A percentile compares a stretch with the other conserved stretches of the same genome.
Conservation (phyloP, 2,888 invertebrate species). For the Campopleginae sp. region DNA sequence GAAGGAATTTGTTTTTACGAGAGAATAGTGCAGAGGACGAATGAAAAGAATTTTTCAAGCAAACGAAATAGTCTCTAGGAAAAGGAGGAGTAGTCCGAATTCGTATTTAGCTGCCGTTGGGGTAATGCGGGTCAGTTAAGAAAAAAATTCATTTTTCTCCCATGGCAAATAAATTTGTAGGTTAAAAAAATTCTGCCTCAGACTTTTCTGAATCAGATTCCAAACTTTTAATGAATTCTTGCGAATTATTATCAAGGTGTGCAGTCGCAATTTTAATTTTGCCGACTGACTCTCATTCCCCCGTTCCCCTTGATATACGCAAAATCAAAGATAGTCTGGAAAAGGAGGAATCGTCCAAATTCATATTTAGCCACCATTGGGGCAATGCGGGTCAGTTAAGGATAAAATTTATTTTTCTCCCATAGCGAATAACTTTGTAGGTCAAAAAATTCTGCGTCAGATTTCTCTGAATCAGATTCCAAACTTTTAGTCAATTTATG, state of each 20-base stretch:
- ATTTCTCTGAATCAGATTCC: neutral
- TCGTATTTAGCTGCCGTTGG: neutral
- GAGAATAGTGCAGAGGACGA: neutral
- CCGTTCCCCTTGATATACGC: too few relatives aligned
- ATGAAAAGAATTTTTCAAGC: conserved; percentile 24
- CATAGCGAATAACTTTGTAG: neutral
- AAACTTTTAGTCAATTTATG: neutral
- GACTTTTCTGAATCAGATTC: neutral
- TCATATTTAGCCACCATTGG: neutral
- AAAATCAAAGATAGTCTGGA: neutral
- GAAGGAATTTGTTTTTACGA: conserved; percentile 29
- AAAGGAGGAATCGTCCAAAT: neutral
- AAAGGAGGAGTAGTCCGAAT: neutral
- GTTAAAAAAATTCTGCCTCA: neutral
- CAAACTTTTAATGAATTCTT: neutral
- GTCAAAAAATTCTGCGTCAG: neutral
- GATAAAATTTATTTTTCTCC: neutral
- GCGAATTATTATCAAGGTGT: too few relatives aligned
- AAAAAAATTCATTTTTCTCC: neutral
- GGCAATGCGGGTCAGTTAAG: conserved; percentile 9
- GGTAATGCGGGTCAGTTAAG: conserved; percentile 9
- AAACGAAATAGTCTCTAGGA: neutral
- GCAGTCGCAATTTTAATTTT: too few relatives aligned
- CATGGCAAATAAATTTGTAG: neutral
- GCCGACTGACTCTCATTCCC: too few relatives aligned